Conservation (phyloP, 2,113 vertebrate species). For the Engystomops pustulosus region DNA sequence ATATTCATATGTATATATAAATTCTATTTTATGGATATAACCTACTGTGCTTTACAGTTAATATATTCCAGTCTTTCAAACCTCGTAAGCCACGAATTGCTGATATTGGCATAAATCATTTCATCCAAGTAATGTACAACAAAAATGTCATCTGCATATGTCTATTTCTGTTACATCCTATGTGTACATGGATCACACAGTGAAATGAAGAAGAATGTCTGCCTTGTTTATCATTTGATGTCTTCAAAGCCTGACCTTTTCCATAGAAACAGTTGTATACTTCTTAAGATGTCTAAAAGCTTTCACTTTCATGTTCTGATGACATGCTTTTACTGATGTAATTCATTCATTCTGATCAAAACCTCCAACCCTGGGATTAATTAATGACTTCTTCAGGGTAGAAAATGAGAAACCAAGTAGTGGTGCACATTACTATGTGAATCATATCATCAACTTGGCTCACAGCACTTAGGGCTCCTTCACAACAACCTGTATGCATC, state of each 20-base stretch:
- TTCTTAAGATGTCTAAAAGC: not conserved
- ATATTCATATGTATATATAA: not conserved
- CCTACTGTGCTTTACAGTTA: not conserved
- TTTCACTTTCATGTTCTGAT: constrained; percentile 4
- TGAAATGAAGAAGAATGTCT: not conserved
- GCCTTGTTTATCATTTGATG: constrained; percentile 18
- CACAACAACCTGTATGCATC: not conserved
- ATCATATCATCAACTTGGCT: not conserved
- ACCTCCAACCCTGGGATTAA: not conserved
- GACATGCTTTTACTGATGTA: not conserved
- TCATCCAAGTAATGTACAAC: not conserved
- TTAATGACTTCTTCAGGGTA: not conserved
- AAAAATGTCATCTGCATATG: not conserved
- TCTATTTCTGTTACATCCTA: not conserved
- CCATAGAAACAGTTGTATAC: not conserved
- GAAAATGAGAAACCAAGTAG: not conserved
- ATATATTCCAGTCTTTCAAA: not conserved
- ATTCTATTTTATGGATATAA: not conserved
- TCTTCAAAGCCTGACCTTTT: constrained; percentile 14
- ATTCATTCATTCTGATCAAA: constrained; percentile 3
- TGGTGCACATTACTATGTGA: not conserved
- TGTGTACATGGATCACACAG: not conserved
- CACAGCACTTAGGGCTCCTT: not conserved
- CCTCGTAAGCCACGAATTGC: not conserved
- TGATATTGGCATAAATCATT: not conserved